Evolutionary conservation across 2,113 vertebrate species (phyloP).

Genomic region (Atractosteus spatula): DNA sequence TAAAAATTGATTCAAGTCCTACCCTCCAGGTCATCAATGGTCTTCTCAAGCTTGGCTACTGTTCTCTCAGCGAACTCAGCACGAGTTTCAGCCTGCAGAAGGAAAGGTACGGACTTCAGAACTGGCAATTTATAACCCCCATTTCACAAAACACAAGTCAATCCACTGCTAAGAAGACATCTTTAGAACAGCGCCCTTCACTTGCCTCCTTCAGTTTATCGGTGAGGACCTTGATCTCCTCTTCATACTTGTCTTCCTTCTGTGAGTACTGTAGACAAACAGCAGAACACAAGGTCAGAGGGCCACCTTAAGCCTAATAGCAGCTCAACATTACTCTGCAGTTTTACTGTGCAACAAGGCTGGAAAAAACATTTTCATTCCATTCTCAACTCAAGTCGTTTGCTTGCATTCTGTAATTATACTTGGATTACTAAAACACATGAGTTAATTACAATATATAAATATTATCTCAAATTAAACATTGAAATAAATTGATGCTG

Average conservation of each 20-base stretch:
- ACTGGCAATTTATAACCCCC: no score
- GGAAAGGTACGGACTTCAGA: slow-evolving; percentile 4
- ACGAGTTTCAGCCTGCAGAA: slow-evolving; percentile 90
- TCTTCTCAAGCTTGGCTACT: slow-evolving; percentile 98
- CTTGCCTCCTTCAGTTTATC: slow-evolving; percentile 99
- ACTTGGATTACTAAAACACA: no score
- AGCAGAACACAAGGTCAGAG: slow-evolving; percentile 17
- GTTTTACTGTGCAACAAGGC: no score
- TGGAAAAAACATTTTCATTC: no score
- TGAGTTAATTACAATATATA: no score
- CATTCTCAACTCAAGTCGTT: no score
- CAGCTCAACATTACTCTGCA: no score
- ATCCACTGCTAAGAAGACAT: no score
- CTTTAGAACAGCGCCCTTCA: slow-evolving; percentile 6
- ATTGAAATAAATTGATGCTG: no score
- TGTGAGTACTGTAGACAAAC: slow-evolving; percentile 89
- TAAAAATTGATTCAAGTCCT: slow-evolving; percentile 49
- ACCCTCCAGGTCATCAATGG: slow-evolving; percentile 99
- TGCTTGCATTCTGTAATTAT: no score
- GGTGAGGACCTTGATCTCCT: slow-evolving; percentile 97
- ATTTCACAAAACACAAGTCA: background rate
- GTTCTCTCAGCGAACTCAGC: slow-evolving; percentile 98
- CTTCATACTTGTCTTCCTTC: slow-evolving; percentile 98
- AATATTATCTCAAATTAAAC: no score
- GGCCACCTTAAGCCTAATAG: no score